Evolutionary conservation across 2,888 invertebrate species (phyloP).

Genomic region (Platycnemis pennipes): DNA sequence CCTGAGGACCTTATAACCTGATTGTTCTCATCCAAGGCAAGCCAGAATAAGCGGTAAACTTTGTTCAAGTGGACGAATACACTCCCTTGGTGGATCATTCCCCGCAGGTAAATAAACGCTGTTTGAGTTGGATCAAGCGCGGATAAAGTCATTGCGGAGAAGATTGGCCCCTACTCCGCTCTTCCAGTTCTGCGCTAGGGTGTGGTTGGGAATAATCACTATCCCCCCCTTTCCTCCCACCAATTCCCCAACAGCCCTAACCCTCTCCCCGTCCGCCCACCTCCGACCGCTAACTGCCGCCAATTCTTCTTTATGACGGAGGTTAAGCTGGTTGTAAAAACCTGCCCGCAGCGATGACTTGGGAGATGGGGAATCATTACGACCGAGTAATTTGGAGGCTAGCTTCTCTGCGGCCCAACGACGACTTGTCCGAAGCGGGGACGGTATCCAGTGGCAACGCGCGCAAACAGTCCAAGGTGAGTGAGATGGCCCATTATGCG

Average conservation of each 20-base stretch:
- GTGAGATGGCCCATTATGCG: not conserved
- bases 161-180: not conserved
- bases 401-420: not conserved
- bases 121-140: not conserved
- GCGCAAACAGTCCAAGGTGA: not conserved
- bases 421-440: not conserved
- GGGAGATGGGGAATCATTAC: not conserved
- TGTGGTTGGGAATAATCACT: not conserved
- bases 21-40: constrained; percentile 3
- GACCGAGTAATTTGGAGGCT: not conserved
- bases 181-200: not conserved
- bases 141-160: not conserved
- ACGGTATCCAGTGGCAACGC: not conserved
- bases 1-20: not conserved
- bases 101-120: constrained; percentile 23
- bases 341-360: not conserved
- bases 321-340: constrained; percentile 1
- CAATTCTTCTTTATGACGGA: not conserved
- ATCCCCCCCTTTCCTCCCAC: not conserved
- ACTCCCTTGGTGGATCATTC: not conserved
- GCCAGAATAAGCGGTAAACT: not conserved
- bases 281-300: not conserved
- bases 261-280: not conserved
- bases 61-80: not conserved
- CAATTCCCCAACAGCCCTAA: not conserved